These are phyloP conservation scores for Trigoniulus corallinus DNA, from an alignment of 1,140 invertebrate genomes.

Conservation along the genomic window DNA sequence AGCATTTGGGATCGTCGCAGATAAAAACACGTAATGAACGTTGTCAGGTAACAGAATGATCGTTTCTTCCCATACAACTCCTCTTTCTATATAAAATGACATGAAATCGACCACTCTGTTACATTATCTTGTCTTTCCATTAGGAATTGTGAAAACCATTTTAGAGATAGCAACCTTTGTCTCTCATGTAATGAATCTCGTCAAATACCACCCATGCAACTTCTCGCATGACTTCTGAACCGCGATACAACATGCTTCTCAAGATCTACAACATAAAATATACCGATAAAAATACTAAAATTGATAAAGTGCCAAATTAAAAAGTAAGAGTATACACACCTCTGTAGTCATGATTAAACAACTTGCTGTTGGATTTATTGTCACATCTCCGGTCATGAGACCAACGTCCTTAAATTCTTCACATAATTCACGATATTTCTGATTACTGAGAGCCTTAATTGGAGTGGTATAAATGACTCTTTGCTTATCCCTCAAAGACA, in stretches of 20 bases:
- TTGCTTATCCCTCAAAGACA: constrained; percentile 51
- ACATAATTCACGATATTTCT: constrained; percentile 96
- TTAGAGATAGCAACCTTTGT: constrained; percentile 42
- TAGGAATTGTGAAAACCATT: no score
- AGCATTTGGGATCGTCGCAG: constrained; percentile 98
- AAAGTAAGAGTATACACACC: constrained; percentile 34
- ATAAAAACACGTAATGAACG: constrained; percentile 96
- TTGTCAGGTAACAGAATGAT: constrained; percentile 94
- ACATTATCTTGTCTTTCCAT: no score
- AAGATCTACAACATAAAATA: constrained; percentile 50
- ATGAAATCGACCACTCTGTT: no score
- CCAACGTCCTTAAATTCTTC: constrained; percentile 98
- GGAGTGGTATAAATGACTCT: constrained; percentile 99
- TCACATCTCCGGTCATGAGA: constrained; percentile 96
- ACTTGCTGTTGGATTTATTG: constrained; percentile 93
- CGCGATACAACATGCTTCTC: constrained; percentile 94
- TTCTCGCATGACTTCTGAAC: constrained; percentile 94
- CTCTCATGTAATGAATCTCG: constrained; percentile 99
- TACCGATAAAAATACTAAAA: no score
- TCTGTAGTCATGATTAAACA: constrained; percentile 99
- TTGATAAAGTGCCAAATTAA: no score
- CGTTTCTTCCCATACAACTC: constrained; percentile 99
- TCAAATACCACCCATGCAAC: constrained; percentile 99
- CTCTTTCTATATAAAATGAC: constrained; percentile 47
- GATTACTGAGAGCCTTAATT: constrained; percentile 98